A percentile compares a stretch with the other conserved stretches of the same genome.
Conservation (phyloP, 2,888 invertebrate species). For the Amiota mariae region DNA sequence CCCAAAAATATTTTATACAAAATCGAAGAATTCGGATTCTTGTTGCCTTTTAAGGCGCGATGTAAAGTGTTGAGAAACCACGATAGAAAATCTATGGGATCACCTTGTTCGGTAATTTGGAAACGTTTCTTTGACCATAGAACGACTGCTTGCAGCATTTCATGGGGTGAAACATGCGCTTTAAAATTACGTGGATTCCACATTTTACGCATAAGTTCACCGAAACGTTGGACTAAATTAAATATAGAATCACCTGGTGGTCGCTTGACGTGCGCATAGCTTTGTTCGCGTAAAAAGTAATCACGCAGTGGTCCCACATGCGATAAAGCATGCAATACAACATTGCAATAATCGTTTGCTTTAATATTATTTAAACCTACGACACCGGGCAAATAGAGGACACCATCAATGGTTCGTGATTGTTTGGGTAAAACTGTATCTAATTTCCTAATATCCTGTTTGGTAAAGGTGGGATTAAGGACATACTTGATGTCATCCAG, state of each 20-base stretch:
- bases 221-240: constrained; percentile 90
- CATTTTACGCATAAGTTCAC: constrained; percentile 95
- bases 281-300: constrained; percentile 95
- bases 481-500: constrained; percentile 99
- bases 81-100: constrained; percentile 97
- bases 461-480: constrained; percentile 94
- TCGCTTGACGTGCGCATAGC: constrained; percentile 89
- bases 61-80: constrained; percentile 99
- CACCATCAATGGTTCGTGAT: constrained; percentile 94
- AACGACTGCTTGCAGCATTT: constrained; percentile 99
- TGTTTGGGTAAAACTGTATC: constrained; percentile 82
- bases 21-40: constrained; percentile 90
- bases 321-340: constrained; percentile 94
- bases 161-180: constrained; percentile 99
- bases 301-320: constrained; percentile 96
- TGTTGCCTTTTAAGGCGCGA: constrained; percentile 92
- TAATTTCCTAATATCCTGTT: constrained; percentile 85
- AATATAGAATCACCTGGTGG: constrained; percentile 97
- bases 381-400: constrained; percentile 95
- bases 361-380: constrained; percentile 99
- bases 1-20: constrained; percentile 96
- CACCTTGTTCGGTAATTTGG: constrained; percentile 98
- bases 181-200: constrained; percentile 99
- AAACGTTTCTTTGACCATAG: constrained; percentile 97
- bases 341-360: constrained; percentile 99